phyloP scores from a whole-genome alignment of 2,888 invertebrate species.

The Hirudinaria manillensis region DNA sequence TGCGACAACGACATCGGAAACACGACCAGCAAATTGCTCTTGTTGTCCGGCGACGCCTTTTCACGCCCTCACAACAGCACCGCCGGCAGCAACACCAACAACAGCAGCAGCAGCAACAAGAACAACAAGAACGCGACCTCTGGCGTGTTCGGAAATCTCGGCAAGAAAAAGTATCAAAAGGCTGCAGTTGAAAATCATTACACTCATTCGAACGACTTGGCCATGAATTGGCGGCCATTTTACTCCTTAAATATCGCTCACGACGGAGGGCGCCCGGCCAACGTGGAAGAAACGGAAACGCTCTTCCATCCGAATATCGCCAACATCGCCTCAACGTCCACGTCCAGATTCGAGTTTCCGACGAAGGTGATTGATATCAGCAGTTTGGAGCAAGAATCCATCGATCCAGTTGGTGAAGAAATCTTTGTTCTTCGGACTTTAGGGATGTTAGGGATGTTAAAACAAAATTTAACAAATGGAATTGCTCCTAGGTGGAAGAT shows the following conservation, averaged over 20 bases:
- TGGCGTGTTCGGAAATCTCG: constrained; percentile 1
- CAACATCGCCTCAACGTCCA: background rate
- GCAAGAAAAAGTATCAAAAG: background rate
- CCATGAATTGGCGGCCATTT: constrained; percentile 13
- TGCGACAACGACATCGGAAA: constrained; percentile 18
- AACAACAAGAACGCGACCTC: background rate
- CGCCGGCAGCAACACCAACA: constrained; percentile 2
- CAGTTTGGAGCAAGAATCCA: constrained; percentile 3
- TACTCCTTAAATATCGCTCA: constrained; percentile 11
- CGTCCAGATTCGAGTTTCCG: constrained; percentile 7
- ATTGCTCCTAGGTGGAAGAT: background rate
- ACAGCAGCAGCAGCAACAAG: background rate
- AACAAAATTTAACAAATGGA: background rate
- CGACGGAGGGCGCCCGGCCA: background rate
- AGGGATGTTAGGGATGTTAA: no score
- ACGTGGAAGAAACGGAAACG: background rate
- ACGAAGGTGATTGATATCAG: constrained; percentile 20
- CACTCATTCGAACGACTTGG: constrained; percentile 5
- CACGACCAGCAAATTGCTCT: constrained; percentile 14
- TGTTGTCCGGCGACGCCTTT: constrained; percentile 10
- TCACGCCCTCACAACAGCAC: background rate
- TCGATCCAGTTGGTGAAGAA: constrained; percentile 13
- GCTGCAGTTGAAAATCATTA: constrained; percentile 6
- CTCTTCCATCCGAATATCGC: constrained; percentile 6
- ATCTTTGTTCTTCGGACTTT: background rate